Evolutionary conservation across 2,888 invertebrate species (phyloP).

Genomic region (Linnaemya vulpina): DNA sequence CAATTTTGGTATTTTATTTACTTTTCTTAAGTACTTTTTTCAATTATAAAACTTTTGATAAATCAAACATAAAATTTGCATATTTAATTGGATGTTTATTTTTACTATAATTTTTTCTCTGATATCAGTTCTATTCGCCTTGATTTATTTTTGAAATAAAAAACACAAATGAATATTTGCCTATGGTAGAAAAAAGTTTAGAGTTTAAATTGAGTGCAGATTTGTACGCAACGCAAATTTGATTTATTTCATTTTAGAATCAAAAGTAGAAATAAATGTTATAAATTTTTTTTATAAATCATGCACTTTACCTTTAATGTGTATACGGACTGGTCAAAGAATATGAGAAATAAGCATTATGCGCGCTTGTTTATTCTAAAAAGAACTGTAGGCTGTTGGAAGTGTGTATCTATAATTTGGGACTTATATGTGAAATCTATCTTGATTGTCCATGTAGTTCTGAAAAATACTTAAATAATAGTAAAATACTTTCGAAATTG

Average conservation of each 20-base stretch:
- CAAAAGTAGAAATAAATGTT: too few relatives aligned
- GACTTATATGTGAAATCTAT: too few relatives aligned
- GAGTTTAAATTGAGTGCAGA: slow-evolving; percentile 21
- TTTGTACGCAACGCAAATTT: not conserved
- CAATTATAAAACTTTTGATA: slow-evolving; percentile 5
- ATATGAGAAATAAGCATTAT: too few relatives aligned
- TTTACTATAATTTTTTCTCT: not conserved
- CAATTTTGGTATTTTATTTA: slow-evolving; percentile 18
- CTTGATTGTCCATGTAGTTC: too few relatives aligned
- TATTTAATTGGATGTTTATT: slow-evolving; percentile 43
- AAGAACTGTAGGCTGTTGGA: too few relatives aligned
- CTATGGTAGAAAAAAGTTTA: not conserved
- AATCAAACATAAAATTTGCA: slow-evolving; percentile 44
- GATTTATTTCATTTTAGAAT: not conserved
- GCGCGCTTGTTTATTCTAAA: too few relatives aligned
- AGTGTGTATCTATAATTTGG: too few relatives aligned
- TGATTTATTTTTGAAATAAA: slow-evolving; percentile 33
- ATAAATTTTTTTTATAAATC: too few relatives aligned
- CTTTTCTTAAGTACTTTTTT: slow-evolving; percentile 45
- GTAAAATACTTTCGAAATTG: not conserved
- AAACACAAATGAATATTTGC: not conserved
- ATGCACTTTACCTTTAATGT: too few relatives aligned
- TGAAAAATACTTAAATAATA: too few relatives aligned
- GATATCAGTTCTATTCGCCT: not conserved
- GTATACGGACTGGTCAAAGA: too few relatives aligned